phyloP scores from a whole-genome alignment of 2,888 invertebrate genomes.

The Pharmacophagus antenor region DNA sequence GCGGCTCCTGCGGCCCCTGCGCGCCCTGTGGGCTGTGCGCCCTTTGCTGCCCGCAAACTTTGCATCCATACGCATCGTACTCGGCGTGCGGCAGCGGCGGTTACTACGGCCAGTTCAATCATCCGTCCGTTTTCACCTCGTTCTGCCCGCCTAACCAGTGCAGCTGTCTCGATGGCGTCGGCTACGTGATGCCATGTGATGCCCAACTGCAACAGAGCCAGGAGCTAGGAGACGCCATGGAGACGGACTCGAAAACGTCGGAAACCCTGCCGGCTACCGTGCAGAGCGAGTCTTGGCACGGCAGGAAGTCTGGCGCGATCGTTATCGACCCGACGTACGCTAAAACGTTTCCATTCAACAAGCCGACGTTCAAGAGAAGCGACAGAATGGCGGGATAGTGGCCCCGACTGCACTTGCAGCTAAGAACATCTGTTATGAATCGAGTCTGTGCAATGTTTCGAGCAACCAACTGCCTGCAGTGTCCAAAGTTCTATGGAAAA shows the following conservation, averaged over 20 bases:
- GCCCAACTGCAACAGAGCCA: neutral
- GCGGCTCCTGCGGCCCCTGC: conserved; percentile 38
- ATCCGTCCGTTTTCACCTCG: conserved; percentile 8
- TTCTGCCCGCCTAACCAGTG: conserved; percentile 30
- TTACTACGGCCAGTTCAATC: conserved; percentile 11
- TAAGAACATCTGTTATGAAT: no score
- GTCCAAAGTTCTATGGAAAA: no score
- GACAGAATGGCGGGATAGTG: no score
- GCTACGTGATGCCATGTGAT: neutral
- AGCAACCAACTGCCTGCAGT: no score
- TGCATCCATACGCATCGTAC: neutral
- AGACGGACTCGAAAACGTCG: neutral
- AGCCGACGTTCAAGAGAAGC: conserved; percentile 30
- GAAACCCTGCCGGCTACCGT: conserved; percentile 28
- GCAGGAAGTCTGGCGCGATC: conserved; percentile 4
- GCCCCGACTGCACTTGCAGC: no score
- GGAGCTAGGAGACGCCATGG: neutral
- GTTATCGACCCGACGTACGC: conserved; percentile 35
- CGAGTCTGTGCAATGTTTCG: no score
- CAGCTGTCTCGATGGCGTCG: neutral
- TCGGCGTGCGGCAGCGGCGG: neutral
- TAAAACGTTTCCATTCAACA: conserved; percentile 36
- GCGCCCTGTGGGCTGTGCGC: conserved; percentile 27
- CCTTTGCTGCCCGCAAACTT: conserved; percentile 4
- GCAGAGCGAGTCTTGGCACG: neutral